These are phyloP conservation scores for Pteronura brasiliensis DNA, from an alignment of 2,113 vertebrate species.

Conservation along the genomic window DNA sequence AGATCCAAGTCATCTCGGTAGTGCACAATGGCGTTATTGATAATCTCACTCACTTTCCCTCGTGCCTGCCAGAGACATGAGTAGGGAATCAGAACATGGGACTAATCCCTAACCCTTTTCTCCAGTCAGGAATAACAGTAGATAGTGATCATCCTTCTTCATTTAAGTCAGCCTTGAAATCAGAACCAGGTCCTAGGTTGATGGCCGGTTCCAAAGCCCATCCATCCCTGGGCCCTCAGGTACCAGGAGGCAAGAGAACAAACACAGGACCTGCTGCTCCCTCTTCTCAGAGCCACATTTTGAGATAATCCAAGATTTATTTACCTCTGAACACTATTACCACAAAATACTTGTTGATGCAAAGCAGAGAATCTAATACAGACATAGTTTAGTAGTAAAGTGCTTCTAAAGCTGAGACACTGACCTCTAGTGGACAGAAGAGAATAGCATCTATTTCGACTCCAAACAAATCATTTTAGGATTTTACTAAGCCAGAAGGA, in stretches of 20 bases:
- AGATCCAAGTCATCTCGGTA: conserved; percentile 93
- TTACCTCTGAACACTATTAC: neutral
- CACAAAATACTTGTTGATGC: conserved; percentile 30
- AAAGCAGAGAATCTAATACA: neutral
- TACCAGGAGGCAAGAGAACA: neutral
- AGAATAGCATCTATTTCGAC: conserved; percentile 11
- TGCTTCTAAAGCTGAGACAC: neutral
- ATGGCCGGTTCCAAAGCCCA: neutral
- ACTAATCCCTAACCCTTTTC: neutral
- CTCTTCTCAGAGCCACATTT: neutral
- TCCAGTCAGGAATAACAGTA: neutral
- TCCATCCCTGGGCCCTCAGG: neutral
- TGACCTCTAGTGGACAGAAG: conserved; percentile 61
- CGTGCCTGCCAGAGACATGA: conserved; percentile 82
- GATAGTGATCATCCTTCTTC: neutral
- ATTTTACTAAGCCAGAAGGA: conserved; percentile 4
- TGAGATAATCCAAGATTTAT: neutral
- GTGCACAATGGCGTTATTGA: conserved; percentile 89
- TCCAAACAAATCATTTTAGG: neutral
- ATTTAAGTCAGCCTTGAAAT: neutral
- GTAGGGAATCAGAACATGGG: conserved; percentile 3
- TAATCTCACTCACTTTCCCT: conserved; percentile 88
- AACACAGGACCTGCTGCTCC: neutral
- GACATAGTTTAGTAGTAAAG: neutral
- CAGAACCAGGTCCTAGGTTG: neutral